Base-by-base conservation (phyloP, 2,888 invertebrate species). In the Megamerina dolium region DNA sequence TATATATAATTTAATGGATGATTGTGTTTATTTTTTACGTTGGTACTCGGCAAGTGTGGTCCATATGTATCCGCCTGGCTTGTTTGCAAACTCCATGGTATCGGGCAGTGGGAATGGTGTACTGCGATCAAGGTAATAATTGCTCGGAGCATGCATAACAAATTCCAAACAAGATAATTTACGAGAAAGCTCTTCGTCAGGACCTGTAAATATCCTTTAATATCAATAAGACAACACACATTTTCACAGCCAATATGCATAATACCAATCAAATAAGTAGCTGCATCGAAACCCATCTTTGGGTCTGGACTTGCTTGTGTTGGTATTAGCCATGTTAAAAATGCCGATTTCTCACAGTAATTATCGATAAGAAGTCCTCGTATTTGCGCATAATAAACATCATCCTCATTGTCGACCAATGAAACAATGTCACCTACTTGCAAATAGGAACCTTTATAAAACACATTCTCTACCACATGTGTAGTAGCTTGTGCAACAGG, bases 371-470 rank as follows among this genome's bases (percentile, higher is more conserved):
- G 74, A 41, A 95, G 80, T 1, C 92, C 93, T 41, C 88, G 77
- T 42, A 94, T 82, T 74, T 94, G 93, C 5, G 91, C 93, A 62
- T 91, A 95, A 72, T 83, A 95, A 19, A 82, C 78, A 49, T 81
- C 82, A 39, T 85, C 83, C 4, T 83, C 82, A 27, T 78, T 72
- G 61, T 91, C 91, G 43, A 81, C 75, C 68, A 93, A 75, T 0
- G 90, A 89, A 0, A 94, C 91, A 54, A 95, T 85, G 64, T 95
- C 94, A 0, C 94, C 94, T 12, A 87, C 77, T 78, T 92, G 91
- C 72, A 85, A 83, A 68, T 91, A 92, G 46, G 76, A 79, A 4
- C 52, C 55, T 54, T 85, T 83, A 65, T 82, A 80, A 70, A 87
- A 91, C 4, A 67, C 76, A 57, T 80, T 83, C 46, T 87, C 83